A percentile compares a stretch with the other conserved stretches of the same genome.
Conservation (phyloP, 2,113 vertebrate species). For the Gulo gulo region DNA sequence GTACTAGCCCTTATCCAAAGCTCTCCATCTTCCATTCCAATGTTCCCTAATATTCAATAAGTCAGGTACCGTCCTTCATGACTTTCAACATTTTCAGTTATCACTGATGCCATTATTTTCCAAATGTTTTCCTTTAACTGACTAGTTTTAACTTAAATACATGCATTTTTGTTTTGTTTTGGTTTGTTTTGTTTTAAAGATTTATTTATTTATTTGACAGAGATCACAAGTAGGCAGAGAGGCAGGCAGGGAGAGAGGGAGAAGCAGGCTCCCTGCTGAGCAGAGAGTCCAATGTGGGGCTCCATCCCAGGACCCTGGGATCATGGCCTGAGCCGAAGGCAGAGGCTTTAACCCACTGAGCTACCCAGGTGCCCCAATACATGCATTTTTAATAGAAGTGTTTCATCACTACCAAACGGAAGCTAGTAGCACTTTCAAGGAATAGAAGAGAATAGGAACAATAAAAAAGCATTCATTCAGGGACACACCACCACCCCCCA, state of each 20-base stretch:
- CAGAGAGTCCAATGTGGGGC: no score
- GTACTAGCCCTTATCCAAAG: neutral
- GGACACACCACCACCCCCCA: no score
- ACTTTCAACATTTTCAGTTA: neutral
- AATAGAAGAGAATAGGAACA: slow-evolving; percentile 1
- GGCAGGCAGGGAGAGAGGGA: no score
- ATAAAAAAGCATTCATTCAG: neutral
- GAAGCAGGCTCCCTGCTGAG: no score
- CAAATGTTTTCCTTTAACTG: neutral
- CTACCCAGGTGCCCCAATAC: neutral
- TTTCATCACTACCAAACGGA: neutral
- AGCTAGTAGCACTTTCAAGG: neutral
- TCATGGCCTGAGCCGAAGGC: no score
- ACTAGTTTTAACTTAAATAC: neutral
- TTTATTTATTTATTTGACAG: no score
- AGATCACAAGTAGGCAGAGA: no score
- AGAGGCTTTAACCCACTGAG: no score
- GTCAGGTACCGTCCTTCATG: neutral
- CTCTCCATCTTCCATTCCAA: neutral
- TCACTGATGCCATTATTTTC: neutral
- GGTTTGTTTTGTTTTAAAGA: no score
- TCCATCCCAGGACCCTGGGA: no score
- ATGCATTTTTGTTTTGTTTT: neutral
- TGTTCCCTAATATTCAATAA: neutral
- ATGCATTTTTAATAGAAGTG: neutral